Percentiles rank a stretch among this genome's conserved stretches.
Conservation (phyloP, 2,888 invertebrate species). For the Meandrusa payeni region DNA sequence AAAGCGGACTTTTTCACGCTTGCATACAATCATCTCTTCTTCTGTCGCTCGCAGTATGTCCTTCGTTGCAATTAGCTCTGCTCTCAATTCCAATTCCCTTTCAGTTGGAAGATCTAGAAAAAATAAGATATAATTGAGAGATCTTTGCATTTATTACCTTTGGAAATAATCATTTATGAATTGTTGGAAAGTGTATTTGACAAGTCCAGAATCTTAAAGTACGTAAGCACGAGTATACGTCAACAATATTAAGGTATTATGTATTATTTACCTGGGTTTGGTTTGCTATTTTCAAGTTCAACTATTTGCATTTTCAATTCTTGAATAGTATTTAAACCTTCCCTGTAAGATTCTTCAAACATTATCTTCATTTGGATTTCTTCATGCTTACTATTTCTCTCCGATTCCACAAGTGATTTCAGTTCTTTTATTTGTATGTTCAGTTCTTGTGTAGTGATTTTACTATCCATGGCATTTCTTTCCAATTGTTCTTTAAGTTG, state of each 20-base stretch:
- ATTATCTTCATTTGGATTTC: constrained; percentile 46
- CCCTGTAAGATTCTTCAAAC: constrained; percentile 41
- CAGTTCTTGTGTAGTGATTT: constrained; percentile 47
- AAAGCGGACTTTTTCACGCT: constrained; percentile 66
- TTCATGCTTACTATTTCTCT: constrained; percentile 38
- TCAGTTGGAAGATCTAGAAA: constrained; percentile 61
- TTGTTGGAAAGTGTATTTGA: no score
- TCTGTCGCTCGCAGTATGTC: constrained; percentile 61
- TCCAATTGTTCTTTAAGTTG: constrained; percentile 59
- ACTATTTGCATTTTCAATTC: constrained; percentile 52
- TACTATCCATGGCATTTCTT: constrained; percentile 47
- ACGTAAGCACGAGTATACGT: no score
- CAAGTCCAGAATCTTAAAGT: no score
- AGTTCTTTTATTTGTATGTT: constrained; percentile 52
- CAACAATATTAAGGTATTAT: no score
- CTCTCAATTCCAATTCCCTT: constrained; percentile 69
- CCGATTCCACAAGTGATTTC: constrained; percentile 46
- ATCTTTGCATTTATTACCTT: no score
- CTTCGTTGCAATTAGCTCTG: constrained; percentile 69
- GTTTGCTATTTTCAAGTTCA: constrained; percentile 56
- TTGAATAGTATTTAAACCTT: constrained; percentile 47
- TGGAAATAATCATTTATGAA: no score
- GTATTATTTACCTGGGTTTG: constrained; percentile 50
- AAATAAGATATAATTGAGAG: not conserved
- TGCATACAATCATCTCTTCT: constrained; percentile 61